Evolutionary conservation across 2,113 vertebrate genomes (phyloP), one percentile per base, ranked within the genome.

Genomic region (Passer montanus): DNA sequence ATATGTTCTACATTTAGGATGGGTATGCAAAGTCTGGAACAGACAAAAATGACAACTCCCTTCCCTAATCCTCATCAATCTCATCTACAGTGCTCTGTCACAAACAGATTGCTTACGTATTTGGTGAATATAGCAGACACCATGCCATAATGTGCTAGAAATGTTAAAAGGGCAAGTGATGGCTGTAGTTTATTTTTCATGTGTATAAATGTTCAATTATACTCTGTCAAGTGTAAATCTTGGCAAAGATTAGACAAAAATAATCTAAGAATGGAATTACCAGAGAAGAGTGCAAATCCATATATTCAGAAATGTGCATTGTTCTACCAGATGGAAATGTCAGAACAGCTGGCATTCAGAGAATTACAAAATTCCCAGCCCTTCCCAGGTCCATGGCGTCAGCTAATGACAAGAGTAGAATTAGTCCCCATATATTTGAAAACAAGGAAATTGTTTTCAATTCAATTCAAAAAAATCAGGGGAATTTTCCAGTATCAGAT

Each of bases 361-460:
- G 23, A 85, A 69, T 21, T 24, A 66, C 8, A 31, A 46, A 41
- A 35, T 39, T 43, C 11, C 7, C 46, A 74, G 0, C 31, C 31
- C 4, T 43, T 67, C 20, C 22, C 2, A 1, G 35, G 6, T 78
- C 23, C 37, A 46, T 2, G 10, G 20, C 2, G 3, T 41, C 27
- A 67, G 6, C 21, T 75, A n/a, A 4, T 69, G 22, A 41, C 31
- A 50, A 23, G 23, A 46, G 19, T 19, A 69, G 63, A 75, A 50
- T 53, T 77, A 78, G 17, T 55, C 9, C 4, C 13, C 22, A 59
- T 50, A 63, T 43, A 63, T 41, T 41, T 84, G 10, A 1, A 3
- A 82, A 58, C 35, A 58, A 74, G 30, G 11, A 78, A 90, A 59
- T 20, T 27, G 11, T n/a, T n/a, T n/a, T n/a, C n/a, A n/a, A n/a